Evolutionary conservation across 2,113 vertebrate genomes (phyloP).

Genomic region (Ptyas mucosa): DNA sequence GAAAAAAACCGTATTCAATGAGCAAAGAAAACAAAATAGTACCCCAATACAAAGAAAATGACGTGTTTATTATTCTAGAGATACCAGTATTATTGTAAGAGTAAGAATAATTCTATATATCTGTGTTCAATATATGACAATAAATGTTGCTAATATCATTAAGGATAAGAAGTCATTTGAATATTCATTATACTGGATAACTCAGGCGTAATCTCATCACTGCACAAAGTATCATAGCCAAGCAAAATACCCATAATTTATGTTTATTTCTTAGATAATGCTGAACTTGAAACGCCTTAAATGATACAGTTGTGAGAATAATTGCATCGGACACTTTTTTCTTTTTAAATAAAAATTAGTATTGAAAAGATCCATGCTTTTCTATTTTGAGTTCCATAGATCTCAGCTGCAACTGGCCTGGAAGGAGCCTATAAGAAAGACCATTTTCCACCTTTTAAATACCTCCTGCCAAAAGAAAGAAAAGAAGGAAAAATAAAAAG

Average conservation of each 20-base stretch:
- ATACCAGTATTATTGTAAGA: background rate
- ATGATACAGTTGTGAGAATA: background rate
- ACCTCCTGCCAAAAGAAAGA: background rate
- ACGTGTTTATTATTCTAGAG: background rate
- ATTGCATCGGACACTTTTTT: background rate
- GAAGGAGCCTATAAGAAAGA: background rate
- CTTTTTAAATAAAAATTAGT: background rate
- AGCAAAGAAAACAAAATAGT: background rate
- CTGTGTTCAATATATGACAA: background rate
- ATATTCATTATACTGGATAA: background rate
- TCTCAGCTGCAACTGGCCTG: background rate
- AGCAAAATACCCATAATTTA: background rate
- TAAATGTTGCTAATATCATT: background rate
- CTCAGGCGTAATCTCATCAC: background rate
- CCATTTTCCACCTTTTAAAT: background rate
- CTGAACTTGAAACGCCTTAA: background rate
- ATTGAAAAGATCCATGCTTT: background rate
- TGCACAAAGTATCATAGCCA: background rate
- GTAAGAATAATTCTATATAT: background rate
- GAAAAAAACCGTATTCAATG: background rate
- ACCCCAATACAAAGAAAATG: background rate
- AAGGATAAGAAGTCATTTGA: background rate
- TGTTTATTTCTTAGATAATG: background rate
- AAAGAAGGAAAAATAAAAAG: background rate
- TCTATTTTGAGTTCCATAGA: background rate